Evolutionary conservation across 2,113 vertebrate species (phyloP).

Genomic region (Xiphias gladius): DNA sequence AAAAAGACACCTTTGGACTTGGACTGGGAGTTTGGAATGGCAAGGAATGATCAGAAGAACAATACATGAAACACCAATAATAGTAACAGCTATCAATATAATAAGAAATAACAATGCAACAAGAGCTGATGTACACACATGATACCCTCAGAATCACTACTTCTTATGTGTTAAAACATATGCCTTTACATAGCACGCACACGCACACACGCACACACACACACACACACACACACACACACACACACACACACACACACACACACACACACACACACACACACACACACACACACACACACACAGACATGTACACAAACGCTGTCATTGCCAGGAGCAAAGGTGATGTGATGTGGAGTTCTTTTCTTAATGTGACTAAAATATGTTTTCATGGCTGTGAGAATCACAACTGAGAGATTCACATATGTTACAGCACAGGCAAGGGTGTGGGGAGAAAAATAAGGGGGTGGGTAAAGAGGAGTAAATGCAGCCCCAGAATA

Average conservation of each 20-base stretch:
- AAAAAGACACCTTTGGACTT: no score
- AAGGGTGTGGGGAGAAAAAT: slow-evolving; percentile 8
- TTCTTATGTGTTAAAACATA: slow-evolving; percentile 58
- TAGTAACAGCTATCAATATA: not conserved
- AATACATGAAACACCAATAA: not conserved
- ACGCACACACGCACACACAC: no score
- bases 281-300: not conserved
- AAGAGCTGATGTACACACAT: slow-evolving; percentile 22
- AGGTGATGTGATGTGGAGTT: slow-evolving; percentile 49
- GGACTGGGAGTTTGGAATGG: not conserved
- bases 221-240: not conserved
- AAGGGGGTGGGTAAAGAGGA: not conserved
- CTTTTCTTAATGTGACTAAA: slow-evolving; percentile 43
- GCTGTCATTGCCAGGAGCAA: slow-evolving; percentile 38
- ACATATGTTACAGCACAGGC: slow-evolving; percentile 32
- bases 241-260: not conserved
- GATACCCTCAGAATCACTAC: slow-evolving; percentile 29
- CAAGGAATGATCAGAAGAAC: not conserved
- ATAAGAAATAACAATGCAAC: slow-evolving; percentile 4
- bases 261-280: not conserved
- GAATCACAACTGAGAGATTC: slow-evolving; percentile 49
- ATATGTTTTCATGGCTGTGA: slow-evolving; percentile 77
- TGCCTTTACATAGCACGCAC: slow-evolving; percentile 15
- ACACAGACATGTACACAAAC: slow-evolving; percentile 5
- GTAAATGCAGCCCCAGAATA: not conserved